A percentile compares a stretch with the other conserved stretches of the same genome.
Evolutionary conservation across 2,797 vertebrate genomes (phyloP).

Genomic region (Pseudochaenichthys georgianus): DNA sequence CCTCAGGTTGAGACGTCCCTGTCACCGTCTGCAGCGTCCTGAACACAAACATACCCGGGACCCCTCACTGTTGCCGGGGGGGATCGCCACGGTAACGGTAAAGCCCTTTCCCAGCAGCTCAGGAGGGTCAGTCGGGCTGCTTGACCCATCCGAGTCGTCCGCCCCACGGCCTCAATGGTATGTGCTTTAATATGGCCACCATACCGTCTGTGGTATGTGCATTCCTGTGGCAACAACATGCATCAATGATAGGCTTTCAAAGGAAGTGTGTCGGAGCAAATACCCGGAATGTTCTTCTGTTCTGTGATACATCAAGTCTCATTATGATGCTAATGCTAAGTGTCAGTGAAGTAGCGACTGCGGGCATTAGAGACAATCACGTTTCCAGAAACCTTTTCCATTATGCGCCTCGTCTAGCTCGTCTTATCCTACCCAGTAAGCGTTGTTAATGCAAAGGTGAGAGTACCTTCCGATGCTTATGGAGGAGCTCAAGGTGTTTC

Average conservation of each 20-base stretch:
- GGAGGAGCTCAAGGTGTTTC: constrained; percentile 72
- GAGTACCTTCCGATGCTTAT: constrained; percentile 70
- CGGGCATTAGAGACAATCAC: constrained; percentile 41
- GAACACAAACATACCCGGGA: constrained; percentile 81
- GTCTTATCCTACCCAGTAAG: constrained; percentile 54
- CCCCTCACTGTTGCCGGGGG: constrained; percentile 78
- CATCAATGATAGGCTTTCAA: constrained; percentile 51
- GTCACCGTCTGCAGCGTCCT: constrained; percentile 69
- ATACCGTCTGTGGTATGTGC: constrained; percentile 65
- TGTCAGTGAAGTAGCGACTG: constrained; percentile 41
- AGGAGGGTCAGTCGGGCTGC: constrained; percentile 68
- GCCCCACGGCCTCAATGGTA: constrained; percentile 64
- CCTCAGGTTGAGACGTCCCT: constrained; percentile 42
- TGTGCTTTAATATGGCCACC: constrained; percentile 70
- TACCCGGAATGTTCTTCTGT: constrained; percentile 48
- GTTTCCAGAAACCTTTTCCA: constrained; percentile 72
- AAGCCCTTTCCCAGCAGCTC: constrained; percentile 72
- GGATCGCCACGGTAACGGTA: constrained; percentile 78
- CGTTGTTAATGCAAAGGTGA: constrained; percentile 71
- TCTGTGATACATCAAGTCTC: constrained; percentile 40
- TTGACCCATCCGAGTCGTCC: constrained; percentile 74
- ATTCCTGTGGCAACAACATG: constrained; percentile 68
- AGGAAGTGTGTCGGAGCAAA: constrained; percentile 58
- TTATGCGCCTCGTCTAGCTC: constrained; percentile 48
- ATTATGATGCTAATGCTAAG: constrained; percentile 60